Base-by-base conservation (phyloP, 1,140 invertebrate species). In the Polypedilum pembai region DNA sequence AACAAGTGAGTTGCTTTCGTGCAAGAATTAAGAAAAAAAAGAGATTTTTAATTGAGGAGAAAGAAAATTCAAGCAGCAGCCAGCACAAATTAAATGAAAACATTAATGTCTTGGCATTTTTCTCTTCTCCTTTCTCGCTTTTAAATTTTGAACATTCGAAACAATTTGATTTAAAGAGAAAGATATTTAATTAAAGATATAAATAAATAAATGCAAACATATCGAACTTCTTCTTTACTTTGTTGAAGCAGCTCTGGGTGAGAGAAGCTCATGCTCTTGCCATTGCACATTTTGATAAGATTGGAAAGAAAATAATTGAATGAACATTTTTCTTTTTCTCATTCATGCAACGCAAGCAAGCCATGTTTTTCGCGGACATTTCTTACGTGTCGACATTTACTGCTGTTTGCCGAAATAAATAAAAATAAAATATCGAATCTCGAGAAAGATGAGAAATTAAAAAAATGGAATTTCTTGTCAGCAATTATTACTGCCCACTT, bases 181-280 rank as follows among this genome's bases (percentile, higher is more conserved):
- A 69, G 65, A 69, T 69, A 69, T 69, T 69, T 69, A 69, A 69
- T 69, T 69, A 69, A 69, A 69, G 65, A 69, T 69, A 69, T 69
- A 56, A 56, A 56, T 12, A 56, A n/a, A 56, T 33, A 56, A 56
- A 56, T 56, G 45, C 45, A 56, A 56, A 56, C 45, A 56, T 15
- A 56, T 56, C 45, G 45, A 56, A 56, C 45, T 56, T n/a, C 45
- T 56, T 15, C n/a, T 56, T n/a, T 4, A 56, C 4, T 1, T 56
- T 33, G 24, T 33, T 33, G n/a, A n/a, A 3, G 24, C 24, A 33
- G 45, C 45, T 56, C n/a, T 15, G n/a, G 24, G 24, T 33, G 24
- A 4, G 45, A 56, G 45, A 56, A 56, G 45, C 45, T 56, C 45
- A 56, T 56, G 45, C 45, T 56, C 12, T 56, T 56, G 8, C 45